Evolutionary conservation across 2,888 invertebrate genomes (phyloP).

Genomic region (Mythimna loreyi): DNA sequence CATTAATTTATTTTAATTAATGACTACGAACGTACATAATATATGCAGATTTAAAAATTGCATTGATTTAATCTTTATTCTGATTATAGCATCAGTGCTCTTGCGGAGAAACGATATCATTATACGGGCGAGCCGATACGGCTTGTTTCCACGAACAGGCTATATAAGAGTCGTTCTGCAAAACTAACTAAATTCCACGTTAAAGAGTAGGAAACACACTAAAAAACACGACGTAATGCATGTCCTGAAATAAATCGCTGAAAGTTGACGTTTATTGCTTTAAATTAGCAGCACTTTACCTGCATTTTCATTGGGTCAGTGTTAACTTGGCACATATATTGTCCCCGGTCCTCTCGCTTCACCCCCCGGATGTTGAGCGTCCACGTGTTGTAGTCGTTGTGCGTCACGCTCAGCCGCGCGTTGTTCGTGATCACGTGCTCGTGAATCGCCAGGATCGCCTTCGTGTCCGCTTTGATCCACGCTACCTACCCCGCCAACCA

Average conservation of each 20-base stretch:
- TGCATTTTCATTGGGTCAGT: constrained; percentile 98
- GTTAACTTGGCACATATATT: constrained; percentile 98
- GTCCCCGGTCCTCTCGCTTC: constrained; percentile 96
- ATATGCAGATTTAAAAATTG: constrained; percentile 22
- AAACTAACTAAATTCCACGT: constrained; percentile 35
- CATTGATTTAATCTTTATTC: constrained; percentile 26
- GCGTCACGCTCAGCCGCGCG: constrained; percentile 96
- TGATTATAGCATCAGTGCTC: constrained; percentile 32
- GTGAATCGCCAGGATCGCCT: constrained; percentile 97
- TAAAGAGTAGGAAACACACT: constrained; percentile 18
- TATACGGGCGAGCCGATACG: constrained; percentile 33
- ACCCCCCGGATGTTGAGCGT: constrained; percentile 96
- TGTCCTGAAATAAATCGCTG: constrained; percentile 42
- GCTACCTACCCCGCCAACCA: constrained; percentile 93
- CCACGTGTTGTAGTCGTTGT: constrained; percentile 98
- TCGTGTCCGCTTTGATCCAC: constrained; percentile 98
- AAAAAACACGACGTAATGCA: constrained; percentile 19
- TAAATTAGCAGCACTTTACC: constrained; percentile 87
- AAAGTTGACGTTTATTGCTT: constrained; percentile 49
- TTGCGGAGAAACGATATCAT: constrained; percentile 40
- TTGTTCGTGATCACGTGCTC: constrained; percentile 98
- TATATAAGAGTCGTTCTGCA: constrained; percentile 32
- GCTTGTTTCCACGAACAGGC: constrained; percentile 25
- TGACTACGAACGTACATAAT: no score
- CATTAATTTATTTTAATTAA: not conserved